phyloP scores from a whole-genome alignment of 2,113 vertebrate genomes.

The Ploceus nigricollis region DNA sequence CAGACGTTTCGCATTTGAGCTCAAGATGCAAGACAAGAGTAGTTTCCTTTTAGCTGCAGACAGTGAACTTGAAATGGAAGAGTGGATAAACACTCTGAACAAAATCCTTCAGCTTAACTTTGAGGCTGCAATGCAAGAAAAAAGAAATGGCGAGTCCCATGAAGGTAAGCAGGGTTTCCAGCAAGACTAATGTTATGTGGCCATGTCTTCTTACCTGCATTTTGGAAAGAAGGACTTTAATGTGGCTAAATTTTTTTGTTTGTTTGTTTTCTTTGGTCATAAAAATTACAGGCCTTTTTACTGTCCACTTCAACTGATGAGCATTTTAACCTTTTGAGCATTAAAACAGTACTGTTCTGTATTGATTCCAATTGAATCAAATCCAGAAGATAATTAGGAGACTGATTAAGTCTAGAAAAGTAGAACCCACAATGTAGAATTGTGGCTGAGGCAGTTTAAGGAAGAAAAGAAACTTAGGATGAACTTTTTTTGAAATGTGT shows the following conservation, averaged over 20 bases:
- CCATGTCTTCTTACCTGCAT: rapidly evolving
- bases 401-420: neutral
- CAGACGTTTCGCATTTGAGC: conserved; percentile 92
- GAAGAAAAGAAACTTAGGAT: neutral
- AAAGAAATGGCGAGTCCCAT: conserved; percentile 91
- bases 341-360: neutral
- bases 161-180: conserved; percentile 77
- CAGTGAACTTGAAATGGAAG: conserved; percentile 94
- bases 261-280: neutral
- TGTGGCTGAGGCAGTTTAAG: neutral
- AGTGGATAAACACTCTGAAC: conserved; percentile 93
- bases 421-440: neutral
- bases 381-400: neutral
- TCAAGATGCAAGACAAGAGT: conserved; percentile 99
- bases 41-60: conserved; percentile 94
- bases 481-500: neutral
- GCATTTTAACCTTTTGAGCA: neutral
- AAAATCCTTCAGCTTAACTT: conserved; percentile 96
- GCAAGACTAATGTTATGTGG: neutral
- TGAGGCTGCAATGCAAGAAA: conserved; percentile 96
- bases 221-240: neutral
- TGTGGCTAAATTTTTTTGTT: neutral
- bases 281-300: neutral
- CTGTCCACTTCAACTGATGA: neutral
- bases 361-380: neutral